A percentile compares a stretch with the other conserved stretches of the same genome.
Conservation (phyloP, 1,140 invertebrate genomes). For the Octopus bimaculoides region DNA sequence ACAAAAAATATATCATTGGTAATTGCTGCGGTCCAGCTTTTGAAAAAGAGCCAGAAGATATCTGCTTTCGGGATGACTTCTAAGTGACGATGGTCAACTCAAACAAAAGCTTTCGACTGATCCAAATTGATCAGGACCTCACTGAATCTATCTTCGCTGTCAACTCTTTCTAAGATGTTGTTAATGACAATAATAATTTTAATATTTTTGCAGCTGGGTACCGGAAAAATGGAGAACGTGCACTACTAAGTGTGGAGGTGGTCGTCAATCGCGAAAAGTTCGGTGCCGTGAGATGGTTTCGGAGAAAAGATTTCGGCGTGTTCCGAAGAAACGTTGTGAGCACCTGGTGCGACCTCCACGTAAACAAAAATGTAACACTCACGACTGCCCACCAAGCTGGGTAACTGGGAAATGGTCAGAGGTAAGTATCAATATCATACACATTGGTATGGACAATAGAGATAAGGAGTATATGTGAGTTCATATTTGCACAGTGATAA, state of each 20-base stretch:
- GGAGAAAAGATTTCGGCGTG: constrained; percentile 30
- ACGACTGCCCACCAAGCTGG: constrained; percentile 69
- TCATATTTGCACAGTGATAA: no score
- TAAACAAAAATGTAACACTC: constrained; percentile 64
- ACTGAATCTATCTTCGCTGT: no score
- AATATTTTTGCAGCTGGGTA: constrained; percentile 37
- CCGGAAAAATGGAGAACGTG: constrained; percentile 41
- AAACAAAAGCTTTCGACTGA: no score
- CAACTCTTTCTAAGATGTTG: neutral
- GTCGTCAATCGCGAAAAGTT: constrained; percentile 41
- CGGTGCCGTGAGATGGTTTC: constrained; percentile 45
- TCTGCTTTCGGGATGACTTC: no score
- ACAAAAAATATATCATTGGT: no score
- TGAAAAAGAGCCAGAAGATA: no score
- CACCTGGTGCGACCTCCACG: constrained; percentile 57
- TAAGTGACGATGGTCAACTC: no score
- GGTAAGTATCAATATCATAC: constrained; percentile 15
- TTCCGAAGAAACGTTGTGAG: constrained; percentile 49
- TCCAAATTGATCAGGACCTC: no score
- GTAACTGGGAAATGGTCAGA: constrained; percentile 68
- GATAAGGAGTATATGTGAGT: no score
- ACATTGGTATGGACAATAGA: no score
- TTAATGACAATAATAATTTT: neutral
- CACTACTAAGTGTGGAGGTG: constrained; percentile 42
- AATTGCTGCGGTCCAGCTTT: no score